Evolutionary conservation across 23 tunicate species (phyloP), one percentile per base, ranked within the genome.

Genomic region (Ascidia mentula): DNA sequence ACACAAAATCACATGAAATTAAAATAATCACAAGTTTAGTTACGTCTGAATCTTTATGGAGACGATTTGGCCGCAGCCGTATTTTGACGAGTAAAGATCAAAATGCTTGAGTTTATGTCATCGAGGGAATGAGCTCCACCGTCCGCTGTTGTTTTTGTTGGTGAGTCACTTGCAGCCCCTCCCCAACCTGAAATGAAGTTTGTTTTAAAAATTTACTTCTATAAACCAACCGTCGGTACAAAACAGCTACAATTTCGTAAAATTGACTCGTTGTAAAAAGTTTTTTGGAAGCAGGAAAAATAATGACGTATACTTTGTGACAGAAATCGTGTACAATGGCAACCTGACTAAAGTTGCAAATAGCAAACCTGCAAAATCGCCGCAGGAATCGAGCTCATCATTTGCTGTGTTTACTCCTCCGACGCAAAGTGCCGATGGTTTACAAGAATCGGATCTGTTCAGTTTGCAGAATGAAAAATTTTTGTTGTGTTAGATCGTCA

Each of bases 141-240:
- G 36, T 34, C 80, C 0, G 98, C 89, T 24, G 59, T 79, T 1
- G 80, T 77, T 12, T 74, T 45, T 5, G 98, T 93, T 34, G 98
- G 98, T 0, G 46, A 39, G 42, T 93, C 93, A 32, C 36, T 79
- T 0, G 59, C 34, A 0, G 46, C 20, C 33, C 98, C 98, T 12
- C 36, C 93, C 89, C 89, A 93, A 6, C 92, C 92, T 88, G 71
- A 3, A n/a, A n/a, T n/a, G n/a, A n/a, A n/a, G n/a, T n/a, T n/a
- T n/a, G n/a, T n/a, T n/a, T n/a, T n/a, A n/a, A n/a, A n/a, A n/a
- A n/a, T n/a, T n/a, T n/a, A n/a, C n/a, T n/a, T n/a, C n/a, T n/a
- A n/a, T n/a, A n/a, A n/a, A n/a, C n/a, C n/a, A n/a, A n/a, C n/a
- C n/a, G n/a, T n/a, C n/a, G n/a, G n/a, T n/a, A n/a, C n/a, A n/a